Conservation (phyloP, 1,140 invertebrate genomes). For the Caenorhabditis briggsae region DNA sequence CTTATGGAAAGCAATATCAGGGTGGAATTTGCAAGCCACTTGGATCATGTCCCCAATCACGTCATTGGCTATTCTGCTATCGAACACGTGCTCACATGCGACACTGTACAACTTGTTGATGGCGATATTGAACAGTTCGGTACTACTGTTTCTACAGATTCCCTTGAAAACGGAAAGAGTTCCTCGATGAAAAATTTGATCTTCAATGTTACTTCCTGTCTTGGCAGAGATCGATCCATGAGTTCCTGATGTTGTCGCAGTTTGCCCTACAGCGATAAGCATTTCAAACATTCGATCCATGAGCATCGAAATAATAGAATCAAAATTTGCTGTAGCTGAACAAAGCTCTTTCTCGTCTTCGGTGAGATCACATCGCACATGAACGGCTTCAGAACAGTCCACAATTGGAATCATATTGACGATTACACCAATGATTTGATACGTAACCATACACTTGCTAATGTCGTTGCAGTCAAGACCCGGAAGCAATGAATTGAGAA, state of each 20-base stretch:
- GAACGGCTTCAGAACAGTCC: conserved; percentile 85
- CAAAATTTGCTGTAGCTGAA: conserved; percentile 79
- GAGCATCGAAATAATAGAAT: conserved; percentile 60
- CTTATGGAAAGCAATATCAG: conserved; percentile 80
- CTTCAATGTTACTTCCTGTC: conserved; percentile 81
- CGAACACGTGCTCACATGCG: conserved; percentile 84
- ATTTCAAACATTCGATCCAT: conserved; percentile 73
- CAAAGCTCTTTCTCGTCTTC: conserved; percentile 81
- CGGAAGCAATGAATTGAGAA: conserved; percentile 86
- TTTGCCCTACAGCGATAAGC: conserved; percentile 70
- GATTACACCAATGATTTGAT: conserved; percentile 81
- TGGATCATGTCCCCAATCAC: conserved; percentile 84
- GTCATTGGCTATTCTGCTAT: conserved; percentile 86
- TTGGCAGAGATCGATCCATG: conserved; percentile 59
- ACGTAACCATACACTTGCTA: conserved; percentile 84
- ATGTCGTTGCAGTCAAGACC: conserved; percentile 92
- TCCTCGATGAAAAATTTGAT: conserved; percentile 83
- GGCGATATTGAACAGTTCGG: conserved; percentile 55
- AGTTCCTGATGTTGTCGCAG: conserved; percentile 54
- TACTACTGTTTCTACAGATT: conserved; percentile 83
- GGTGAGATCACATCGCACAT: conserved; percentile 83
- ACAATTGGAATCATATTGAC: conserved; percentile 85
- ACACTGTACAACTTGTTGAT: conserved; percentile 80
- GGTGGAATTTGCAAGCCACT: conserved; percentile 84
- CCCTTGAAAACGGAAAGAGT: conserved; percentile 83